Base-by-base conservation (phyloP, 64 coral and sea anemone genomes). In the Orbicella faveolata region DNA sequence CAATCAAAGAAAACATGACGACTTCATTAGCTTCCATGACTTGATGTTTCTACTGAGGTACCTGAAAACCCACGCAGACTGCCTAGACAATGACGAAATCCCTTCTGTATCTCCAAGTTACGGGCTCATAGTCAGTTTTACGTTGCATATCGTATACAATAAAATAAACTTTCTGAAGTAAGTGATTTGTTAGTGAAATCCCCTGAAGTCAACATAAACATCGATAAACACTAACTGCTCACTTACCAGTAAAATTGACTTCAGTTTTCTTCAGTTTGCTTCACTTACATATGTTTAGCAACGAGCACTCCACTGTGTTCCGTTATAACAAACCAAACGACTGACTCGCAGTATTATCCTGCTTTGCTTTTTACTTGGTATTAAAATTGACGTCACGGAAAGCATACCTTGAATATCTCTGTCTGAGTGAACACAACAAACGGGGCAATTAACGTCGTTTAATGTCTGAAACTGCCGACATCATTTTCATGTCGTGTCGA, bases 381-480 rank as follows among this genome's bases (percentile, higher is more conserved):
- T 85, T 73, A 52, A 53, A 85, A 65, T 20, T 85, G 82, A 85
- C 82, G 82, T 73, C 63, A 85, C 44, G 44, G 63, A 85, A 72
- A 39, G n/a, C 82, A 85, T 85, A 52, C 65, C 65, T 52, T 2
- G 30, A 85, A 85, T 85, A 85, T 25, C 62, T 83, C 63, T 67
- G 82, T 85, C 82, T 85, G 82, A 73, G 68, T 52, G 37, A 41
- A 25, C 44, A 85, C 65, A 53, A 63, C 57, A 64, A 73, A 20
- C 6, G 11, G 7, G 36, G 82, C 82, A 85, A 85, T 85, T 85
- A 85, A 52, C 37, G 82, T 53, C 82, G 51, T 72, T 85, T 72
- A 52, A 72, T 36, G 81, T 84, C 81, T 84, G 81, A 84, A 84
- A 62, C 41, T 68, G 62, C 81, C 63, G 81, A 84, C 63, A 84